Conservation (phyloP, 2,888 invertebrate species). For the Ennomos erosarius region DNA sequence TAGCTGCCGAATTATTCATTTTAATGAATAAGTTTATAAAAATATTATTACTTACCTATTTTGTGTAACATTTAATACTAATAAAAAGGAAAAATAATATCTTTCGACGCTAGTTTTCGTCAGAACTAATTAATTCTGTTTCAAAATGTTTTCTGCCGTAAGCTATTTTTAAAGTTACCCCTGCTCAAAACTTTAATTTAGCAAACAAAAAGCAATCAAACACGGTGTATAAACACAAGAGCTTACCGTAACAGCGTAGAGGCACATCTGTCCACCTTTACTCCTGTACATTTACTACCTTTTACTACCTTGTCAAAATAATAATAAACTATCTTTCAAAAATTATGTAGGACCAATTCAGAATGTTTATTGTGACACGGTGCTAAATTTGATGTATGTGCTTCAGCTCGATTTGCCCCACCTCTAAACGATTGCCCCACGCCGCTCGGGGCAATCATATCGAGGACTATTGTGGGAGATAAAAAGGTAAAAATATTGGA, state of each 20-base stretch:
- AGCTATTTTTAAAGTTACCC: constrained; percentile 15
- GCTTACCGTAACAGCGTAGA: constrained; percentile 21
- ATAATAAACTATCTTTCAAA: neutral
- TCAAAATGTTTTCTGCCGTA: neutral
- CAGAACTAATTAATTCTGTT: neutral
- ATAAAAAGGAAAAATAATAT: too few relatives aligned
- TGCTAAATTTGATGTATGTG: constrained; percentile 9
- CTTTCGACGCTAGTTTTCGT: too few relatives aligned
- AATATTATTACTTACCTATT: too few relatives aligned
- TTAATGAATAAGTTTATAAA: too few relatives aligned
- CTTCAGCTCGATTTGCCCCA: constrained; percentile 36
- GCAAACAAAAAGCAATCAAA: constrained; percentile 32
- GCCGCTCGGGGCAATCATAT: constrained; percentile 67
- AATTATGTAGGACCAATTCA: neutral
- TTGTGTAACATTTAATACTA: too few relatives aligned
- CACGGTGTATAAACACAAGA: constrained; percentile 35
- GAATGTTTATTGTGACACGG: constrained; percentile 12
- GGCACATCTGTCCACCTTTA: constrained; percentile 44
- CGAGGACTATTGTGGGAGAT: constrained; percentile 74
- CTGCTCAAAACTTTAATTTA: constrained; percentile 25
- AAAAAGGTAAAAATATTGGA: constrained; percentile 67
- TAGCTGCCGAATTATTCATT: too few relatives aligned
- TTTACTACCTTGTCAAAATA: constrained; percentile 10
- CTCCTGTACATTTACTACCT: neutral
- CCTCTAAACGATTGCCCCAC: constrained; percentile 38